Base-by-base conservation (phyloP, 2,113 vertebrate species). In the Lepus timidus region DNA sequence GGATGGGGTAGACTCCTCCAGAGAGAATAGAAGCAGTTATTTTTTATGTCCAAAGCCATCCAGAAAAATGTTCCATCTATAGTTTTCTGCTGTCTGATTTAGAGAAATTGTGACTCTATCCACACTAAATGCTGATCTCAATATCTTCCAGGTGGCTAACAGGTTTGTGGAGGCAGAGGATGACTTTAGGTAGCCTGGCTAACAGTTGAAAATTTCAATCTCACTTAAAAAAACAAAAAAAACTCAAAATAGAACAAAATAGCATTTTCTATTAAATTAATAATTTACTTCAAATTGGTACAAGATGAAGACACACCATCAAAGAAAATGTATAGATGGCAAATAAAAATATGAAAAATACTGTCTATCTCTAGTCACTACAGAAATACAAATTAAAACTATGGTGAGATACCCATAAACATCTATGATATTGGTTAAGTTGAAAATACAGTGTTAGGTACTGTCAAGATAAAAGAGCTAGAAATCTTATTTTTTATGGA, bases 21-120 rank as follows among this genome's bases (percentile, higher is more conserved):
- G 19, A 65, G 19, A 36, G 20, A 95, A 68, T 85, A 39, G 58
- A 96, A 94, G 0, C 12, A 74, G 83, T 91, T 92, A 10, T 67
- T 93, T 88, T 96, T 96, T 92, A 80, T 93, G 96, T 96, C 62
- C 73, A 85, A 96, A 97, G 79, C 0, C 58, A 73, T 65, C n/a
- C 4, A 19, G 68, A 58, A 44, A 93, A 79, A 70, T 11, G 52
- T 36, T 94, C 27, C 4, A 58, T 33, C 73, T 82, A 93, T 61
- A 83, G 95, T 33, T 29, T 96, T 52, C 20, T 93, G 16, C 39
- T 31, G 5, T 20, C 9, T 88, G 14, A 70, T 7, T 91, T 96
- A n/a, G 13, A 95, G 83, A 97, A 96, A 96, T 83, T 68, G 39
- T 3, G 78, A 88, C 39, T 65, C 22, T 92, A 33, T 39, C 25